Evolutionary conservation across 2,113 vertebrate species (phyloP), one percentile per base, ranked within the genome.

Genomic region (Cyanistes caeruleus): DNA sequence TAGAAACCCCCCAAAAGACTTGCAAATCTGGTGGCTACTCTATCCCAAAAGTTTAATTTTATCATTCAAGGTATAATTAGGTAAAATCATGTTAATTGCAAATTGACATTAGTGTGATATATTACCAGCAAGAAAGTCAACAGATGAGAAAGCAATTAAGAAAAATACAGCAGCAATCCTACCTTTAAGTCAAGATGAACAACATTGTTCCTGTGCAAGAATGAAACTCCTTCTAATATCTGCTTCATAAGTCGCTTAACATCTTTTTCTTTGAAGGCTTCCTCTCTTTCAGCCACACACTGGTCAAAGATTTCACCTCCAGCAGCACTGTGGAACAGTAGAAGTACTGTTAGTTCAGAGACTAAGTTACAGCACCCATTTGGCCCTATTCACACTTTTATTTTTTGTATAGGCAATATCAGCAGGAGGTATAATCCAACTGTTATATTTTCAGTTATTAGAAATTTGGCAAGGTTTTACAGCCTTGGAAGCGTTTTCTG

Each of bases 161-260:
- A 67, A 90, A 90, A 67, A 58, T 9, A 59, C 17, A 76, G 10
- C 20, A 88, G 43, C 31, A 81, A 48, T 46, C 95, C 96, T 97
- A 99, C 99, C 98, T 99, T 99, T 84, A 99, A 96, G 92, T 99
- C 99, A 84, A 99, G 98, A 96, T 99, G 99, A 92, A 99, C 99
- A 52, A 99, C 98, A 31, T 98, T 98, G 91, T 98, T 99, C 75
- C 96, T 95, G 41, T 99, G 99, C 89, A 99, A 97, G 97, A 98
- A 99, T 13, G 98, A 97, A 96, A 99, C 98, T 4, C 99, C 99
- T 59, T 93, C 98, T 58, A 99, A 97, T 95, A 99, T 99, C 97
- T 99, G 99, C 94, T 97, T 97, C 96, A 98, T 98, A 83, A 99
- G 98, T 87, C 98, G 98, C 76, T 99, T 98, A 53, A 99, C 99